Conservation (phyloP, 2,797 vertebrate genomes). For the Hydrolagus colliei region DNA sequence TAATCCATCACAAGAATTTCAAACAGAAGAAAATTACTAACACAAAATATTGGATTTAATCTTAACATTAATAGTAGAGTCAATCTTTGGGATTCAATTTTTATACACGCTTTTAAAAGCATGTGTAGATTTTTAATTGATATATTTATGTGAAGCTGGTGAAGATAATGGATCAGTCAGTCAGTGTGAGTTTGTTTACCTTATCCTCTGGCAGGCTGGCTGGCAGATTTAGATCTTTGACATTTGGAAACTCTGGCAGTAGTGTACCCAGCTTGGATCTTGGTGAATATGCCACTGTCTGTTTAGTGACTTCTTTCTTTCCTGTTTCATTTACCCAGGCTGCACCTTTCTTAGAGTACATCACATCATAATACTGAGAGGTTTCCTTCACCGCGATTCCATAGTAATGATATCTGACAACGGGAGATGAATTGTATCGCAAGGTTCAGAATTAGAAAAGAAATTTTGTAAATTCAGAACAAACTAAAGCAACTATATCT, state of each 20-base stretch:
- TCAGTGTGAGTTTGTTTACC: constrained; percentile 74
- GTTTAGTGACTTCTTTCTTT: constrained; percentile 98
- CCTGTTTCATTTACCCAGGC: constrained; percentile 97
- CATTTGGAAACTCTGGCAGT: constrained; percentile 98
- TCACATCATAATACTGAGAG: constrained; percentile 97
- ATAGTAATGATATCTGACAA: constrained; percentile 91
- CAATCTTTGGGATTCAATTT: not conserved
- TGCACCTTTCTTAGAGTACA: constrained; percentile 98
- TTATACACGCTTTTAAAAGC: not conserved
- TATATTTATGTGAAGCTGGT: not conserved
- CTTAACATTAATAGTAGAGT: too few relatives aligned
- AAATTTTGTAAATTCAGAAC: not conserved
- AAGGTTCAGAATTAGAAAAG: not conserved
- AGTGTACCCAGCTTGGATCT: constrained; percentile 97
- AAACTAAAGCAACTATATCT: not conserved
- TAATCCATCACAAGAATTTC: not conserved
- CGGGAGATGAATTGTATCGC: not conserved
- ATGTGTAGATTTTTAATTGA: not conserved
- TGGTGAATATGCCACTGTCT: constrained; percentile 98
- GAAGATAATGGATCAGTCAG: constrained; percentile 32
- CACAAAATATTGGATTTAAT: not conserved
- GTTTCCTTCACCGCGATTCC: constrained; percentile 96
- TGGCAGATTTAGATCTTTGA: constrained; percentile 99
- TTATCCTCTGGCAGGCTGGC: constrained; percentile 95
- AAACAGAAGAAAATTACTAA: not conserved